Conservation (phyloP, 2,888 invertebrate genomes). For the Eulithis prunata region DNA sequence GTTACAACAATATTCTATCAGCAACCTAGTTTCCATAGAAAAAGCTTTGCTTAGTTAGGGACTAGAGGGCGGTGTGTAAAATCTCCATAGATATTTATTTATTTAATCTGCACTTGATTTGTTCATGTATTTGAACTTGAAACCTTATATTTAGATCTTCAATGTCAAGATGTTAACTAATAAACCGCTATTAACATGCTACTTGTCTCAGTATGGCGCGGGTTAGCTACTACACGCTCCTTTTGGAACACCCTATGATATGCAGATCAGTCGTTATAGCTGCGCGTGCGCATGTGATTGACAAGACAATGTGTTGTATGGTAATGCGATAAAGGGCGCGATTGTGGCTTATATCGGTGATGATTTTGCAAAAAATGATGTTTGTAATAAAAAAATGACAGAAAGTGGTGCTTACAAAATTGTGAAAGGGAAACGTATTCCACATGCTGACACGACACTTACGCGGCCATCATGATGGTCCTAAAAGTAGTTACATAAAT, state of each 20-base stretch:
- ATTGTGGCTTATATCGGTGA: slow-evolving; percentile 41
- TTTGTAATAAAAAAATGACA: slow-evolving; percentile 1
- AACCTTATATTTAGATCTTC: background rate
- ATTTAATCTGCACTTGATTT: background rate
- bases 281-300: slow-evolving; percentile 68
- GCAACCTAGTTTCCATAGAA: no score
- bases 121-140: background rate
- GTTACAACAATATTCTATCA: no score
- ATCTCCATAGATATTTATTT: no score
- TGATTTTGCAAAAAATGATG: slow-evolving; percentile 26
- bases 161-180: slow-evolving; percentile 13
- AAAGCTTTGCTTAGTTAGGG: no score
- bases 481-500: no score
- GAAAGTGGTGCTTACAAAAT: background rate
- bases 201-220: background rate
- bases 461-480: no score
- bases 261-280: slow-evolving; percentile 62
- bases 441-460: no score
- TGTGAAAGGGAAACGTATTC: no score
- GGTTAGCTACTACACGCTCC: slow-evolving; percentile 1
- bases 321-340: slow-evolving; percentile 58
- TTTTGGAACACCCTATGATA: slow-evolving; percentile 48
- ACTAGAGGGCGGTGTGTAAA: no score
- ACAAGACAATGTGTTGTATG: slow-evolving; percentile 75
- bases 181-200: background rate